phyloP scores from a whole-genome alignment of 2,888 invertebrate species.

The Cantharis rustica region DNA sequence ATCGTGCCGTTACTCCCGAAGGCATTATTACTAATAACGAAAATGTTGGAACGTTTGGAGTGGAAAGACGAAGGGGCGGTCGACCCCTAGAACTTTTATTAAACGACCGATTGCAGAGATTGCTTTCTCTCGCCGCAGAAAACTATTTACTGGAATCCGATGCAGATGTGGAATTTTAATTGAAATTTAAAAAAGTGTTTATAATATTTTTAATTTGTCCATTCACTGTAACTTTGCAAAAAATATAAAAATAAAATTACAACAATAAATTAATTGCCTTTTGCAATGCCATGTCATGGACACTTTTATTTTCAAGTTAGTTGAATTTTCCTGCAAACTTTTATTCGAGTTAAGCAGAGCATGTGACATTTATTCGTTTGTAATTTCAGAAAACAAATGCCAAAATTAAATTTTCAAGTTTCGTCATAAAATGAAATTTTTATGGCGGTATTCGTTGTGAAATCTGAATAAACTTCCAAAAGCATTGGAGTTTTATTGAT shows the following conservation, averaged over 20 bases:
- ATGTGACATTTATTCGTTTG: constrained; percentile 29
- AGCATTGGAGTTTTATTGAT: background rate
- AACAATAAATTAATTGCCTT: constrained; percentile 33
- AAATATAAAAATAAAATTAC: constrained; percentile 2
- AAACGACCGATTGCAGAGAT: background rate
- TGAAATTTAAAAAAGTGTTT: background rate
- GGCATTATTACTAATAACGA: background rate
- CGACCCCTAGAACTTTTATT: background rate
- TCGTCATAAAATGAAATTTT: background rate
- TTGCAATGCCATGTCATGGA: constrained; percentile 25
- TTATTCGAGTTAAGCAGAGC: constrained; percentile 35
- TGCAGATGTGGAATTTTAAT: background rate
- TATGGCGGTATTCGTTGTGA: background rate
- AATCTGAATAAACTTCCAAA: background rate
- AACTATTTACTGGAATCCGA: background rate
- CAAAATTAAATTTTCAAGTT: background rate
- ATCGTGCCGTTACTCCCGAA: background rate
- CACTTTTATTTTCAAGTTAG: constrained; percentile 29
- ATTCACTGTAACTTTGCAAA: background rate
- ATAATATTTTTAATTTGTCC: background rate
- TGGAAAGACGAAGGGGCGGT: background rate
- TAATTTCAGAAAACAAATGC: background rate
- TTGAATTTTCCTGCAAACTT: constrained; percentile 24
- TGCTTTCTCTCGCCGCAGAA: background rate
- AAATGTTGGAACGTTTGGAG: background rate